Percentiles rank a stretch among this genome's conserved stretches.
Evolutionary conservation across 2,797 vertebrate species (phyloP).

Genomic region (Pygocentrus nattereri): DNA sequence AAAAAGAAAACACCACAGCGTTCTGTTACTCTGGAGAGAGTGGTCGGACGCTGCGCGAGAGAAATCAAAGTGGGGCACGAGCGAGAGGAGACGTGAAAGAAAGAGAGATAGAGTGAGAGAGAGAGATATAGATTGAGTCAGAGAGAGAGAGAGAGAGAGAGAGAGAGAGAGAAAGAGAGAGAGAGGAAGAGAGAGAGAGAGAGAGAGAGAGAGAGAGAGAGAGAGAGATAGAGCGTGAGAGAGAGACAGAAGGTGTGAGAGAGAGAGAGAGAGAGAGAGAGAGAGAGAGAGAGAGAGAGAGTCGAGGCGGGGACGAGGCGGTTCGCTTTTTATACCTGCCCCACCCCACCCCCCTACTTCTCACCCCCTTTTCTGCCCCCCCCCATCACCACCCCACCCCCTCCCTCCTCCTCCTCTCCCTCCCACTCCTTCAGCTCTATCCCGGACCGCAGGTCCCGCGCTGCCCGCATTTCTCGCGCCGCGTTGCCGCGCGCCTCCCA

Average conservation of each 20-base stretch:
- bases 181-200: slow-evolving; percentile 66
- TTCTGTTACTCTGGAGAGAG: slow-evolving; percentile 59
- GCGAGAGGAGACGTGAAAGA: slow-evolving; percentile 23
- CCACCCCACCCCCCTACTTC: slow-evolving; percentile 48
- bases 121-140: too few relatives aligned
- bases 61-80: slow-evolving; percentile 81
- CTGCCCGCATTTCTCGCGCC: slow-evolving; percentile 64
- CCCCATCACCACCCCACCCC: slow-evolving; percentile 37
- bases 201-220: slow-evolving; percentile 67
- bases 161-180: slow-evolving; percentile 70
- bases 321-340: slow-evolving; percentile 79
- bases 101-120: not conserved
- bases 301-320: slow-evolving; percentile 82
- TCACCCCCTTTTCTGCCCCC: slow-evolving; percentile 59
- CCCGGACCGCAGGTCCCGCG: slow-evolving; percentile 58
- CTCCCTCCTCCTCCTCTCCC: slow-evolving; percentile 26
- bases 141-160: slow-evolving; percentile 63
- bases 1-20: not conserved
- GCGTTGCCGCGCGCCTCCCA: slow-evolving; percentile 60
- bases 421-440: slow-evolving; percentile 54
- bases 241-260: too few relatives aligned
- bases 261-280: slow-evolving; percentile 67
- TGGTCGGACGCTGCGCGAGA: slow-evolving; percentile 64
- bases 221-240: slow-evolving; percentile 63
- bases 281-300: slow-evolving; percentile 68